phyloP scores from a whole-genome alignment of 2,113 vertebrate species.

The Nycticebus coucang region DNA sequence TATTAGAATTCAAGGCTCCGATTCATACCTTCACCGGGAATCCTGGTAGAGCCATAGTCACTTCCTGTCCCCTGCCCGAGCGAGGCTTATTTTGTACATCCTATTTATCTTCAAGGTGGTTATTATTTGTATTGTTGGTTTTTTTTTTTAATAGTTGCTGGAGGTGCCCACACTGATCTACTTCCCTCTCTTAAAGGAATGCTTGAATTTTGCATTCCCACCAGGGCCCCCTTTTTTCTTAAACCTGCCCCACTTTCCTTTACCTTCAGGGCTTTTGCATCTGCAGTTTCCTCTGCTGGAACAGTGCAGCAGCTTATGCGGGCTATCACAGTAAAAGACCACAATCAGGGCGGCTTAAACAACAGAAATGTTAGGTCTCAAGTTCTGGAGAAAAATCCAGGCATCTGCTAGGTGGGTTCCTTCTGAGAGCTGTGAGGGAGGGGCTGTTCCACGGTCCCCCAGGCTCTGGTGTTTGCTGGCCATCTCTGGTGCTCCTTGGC shows the following conservation, averaged over 20 bases:
- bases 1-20: too few species aligned
- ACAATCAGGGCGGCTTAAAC: neutral
- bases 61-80: neutral
- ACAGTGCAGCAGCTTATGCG: neutral
- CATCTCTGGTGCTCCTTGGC: accelerated
- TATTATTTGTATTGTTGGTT: constrained; percentile 2
- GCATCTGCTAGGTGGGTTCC: accelerated
- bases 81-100: neutral
- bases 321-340: neutral
- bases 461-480: neutral
- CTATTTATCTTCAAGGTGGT: neutral
- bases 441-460: accelerated
- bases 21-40: neutral
- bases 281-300: neutral
- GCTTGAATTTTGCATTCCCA: neutral
- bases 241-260: accelerated
- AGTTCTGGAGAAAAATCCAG: neutral
- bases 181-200: constrained; percentile 19
- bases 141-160: neutral
- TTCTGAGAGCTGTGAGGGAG: neutral
- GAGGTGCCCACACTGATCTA: neutral
- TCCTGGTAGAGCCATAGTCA: neutral
- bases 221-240: neutral
- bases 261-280: neutral
- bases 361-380: neutral